These are phyloP conservation scores for Dryoscopus gambensis DNA, from an alignment of 2,113 vertebrate species.

Conservation along the genomic window DNA sequence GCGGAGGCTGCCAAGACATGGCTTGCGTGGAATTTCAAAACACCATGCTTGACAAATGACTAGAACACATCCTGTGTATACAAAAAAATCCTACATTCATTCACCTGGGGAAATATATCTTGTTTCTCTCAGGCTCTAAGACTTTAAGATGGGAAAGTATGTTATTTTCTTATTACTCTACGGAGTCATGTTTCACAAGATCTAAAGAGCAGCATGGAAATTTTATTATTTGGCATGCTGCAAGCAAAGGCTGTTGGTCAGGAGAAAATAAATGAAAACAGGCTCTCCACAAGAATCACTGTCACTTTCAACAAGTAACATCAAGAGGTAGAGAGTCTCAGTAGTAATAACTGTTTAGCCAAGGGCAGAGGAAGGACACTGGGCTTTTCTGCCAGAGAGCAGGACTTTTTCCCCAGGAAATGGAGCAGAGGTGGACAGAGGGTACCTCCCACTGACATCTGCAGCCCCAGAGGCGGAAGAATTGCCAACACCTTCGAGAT, in stretches of 20 bases:
- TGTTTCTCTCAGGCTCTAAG: neutral
- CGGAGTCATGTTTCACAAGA: neutral
- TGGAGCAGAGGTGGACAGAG: neutral
- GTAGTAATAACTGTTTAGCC: neutral
- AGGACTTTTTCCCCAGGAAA: neutral
- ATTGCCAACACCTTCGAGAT: neutral
- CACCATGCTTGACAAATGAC: neutral
- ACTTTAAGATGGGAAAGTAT: neutral
- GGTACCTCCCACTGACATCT: neutral
- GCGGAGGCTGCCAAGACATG: neutral
- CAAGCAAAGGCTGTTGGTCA: neutral
- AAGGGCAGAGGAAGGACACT: neutral
- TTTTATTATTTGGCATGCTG: neutral
- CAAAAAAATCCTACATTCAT: neutral
- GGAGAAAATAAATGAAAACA: neutral
- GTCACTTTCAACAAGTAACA: neutral
- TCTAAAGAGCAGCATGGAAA: conserved; percentile 3
- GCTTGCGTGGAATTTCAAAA: neutral
- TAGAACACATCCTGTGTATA: neutral
- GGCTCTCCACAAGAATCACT: neutral
- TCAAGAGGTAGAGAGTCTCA: neutral
- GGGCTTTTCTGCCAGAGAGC: neutral
- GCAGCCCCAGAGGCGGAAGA: neutral
- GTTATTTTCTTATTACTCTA: conserved; percentile 5
- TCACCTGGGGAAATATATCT: conserved; percentile 7